Base-by-base conservation (phyloP, 2,888 invertebrate species). In the Macrosoma leucophasiata region DNA sequence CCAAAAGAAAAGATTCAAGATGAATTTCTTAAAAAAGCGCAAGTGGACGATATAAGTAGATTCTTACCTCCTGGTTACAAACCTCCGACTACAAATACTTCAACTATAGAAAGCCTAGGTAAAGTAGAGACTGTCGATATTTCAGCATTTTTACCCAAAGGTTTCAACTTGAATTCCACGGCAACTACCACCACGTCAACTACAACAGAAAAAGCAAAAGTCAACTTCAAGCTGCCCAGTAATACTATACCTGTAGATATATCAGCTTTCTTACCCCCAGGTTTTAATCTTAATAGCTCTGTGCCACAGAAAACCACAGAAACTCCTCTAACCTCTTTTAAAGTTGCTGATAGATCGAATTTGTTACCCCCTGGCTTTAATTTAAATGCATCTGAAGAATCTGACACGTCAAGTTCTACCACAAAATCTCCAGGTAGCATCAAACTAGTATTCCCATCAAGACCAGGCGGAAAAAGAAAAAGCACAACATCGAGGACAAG, bases 371-470 rank as follows among this genome's bases (percentile, higher is more conserved):
- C 88, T 30, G 89, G 84, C 24, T 91, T 86, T 53, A 88, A 88
- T 39, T 39, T 62, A 36, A 70, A 75, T 17, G 49, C 46, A 26
- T 57, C 68, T 6, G 66, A 71, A 38, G 66, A 70, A 29, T 19
- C 50, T 9, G 28, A 39, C 13, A 41, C 51, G 13, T 21, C 60
- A 2, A 65, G 56, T 19, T 49, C 62, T 11, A 64, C 84, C 3
- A 75, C 82, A 0, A 86, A 82, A 43, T 61, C 53, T 9, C 64
- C 84, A 8, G 72, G 86, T 13, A 77, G 87, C 2, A 82, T 88
- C 9, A 93, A 92, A 69, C 68, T 94, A 6, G 91, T 93, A 1
- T 95, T 94, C 51, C 94, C 95, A 0, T 93, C 92, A 43, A 86
- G 93, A 56, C 88, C 93, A 1, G 92, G 90, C 20, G 79, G 87